Evolutionary conservation across 2,888 invertebrate genomes (phyloP).

Genomic region (Drosophila tanythrix): DNA sequence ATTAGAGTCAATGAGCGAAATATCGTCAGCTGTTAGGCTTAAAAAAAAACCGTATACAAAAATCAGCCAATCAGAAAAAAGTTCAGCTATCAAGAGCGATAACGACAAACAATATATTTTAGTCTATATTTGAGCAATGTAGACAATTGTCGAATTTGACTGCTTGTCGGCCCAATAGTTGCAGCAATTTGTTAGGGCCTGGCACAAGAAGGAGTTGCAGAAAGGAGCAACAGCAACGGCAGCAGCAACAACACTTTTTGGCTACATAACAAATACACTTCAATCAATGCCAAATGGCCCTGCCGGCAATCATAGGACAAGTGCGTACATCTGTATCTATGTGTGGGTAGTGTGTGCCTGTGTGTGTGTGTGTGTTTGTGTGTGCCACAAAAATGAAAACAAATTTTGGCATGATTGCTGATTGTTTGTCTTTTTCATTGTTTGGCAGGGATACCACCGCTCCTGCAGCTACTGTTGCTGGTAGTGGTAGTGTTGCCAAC

Average conservation of each 20-base stretch:
- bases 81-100: constrained; percentile 23
- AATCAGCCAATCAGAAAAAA: constrained; percentile 18
- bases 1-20: neutral
- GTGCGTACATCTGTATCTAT: constrained; percentile 36
- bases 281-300: constrained; percentile 78
- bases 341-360: constrained; percentile 15
- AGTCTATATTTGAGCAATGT: constrained; percentile 46
- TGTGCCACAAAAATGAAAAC: constrained; percentile 80
- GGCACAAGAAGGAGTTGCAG: constrained; percentile 36
- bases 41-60: neutral
- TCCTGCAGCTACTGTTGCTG: constrained; percentile 20
- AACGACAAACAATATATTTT: constrained; percentile 43
- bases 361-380: constrained; percentile 43
- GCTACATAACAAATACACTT: constrained; percentile 78
- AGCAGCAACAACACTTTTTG: constrained; percentile 57
- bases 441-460: constrained; percentile 61
- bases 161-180: constrained; percentile 51
- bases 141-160: constrained; percentile 55
- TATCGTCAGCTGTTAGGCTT: neutral
- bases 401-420: constrained; percentile 81
- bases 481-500: constrained; percentile 62
- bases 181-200: constrained; percentile 62
- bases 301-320: constrained; percentile 69
- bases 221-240: constrained; percentile 5
- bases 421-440: constrained; percentile 79